Evolutionary conservation across 2,113 vertebrate genomes (phyloP), one percentile per base, ranked within the genome.

Genomic region (Bostrychus sinensis): DNA sequence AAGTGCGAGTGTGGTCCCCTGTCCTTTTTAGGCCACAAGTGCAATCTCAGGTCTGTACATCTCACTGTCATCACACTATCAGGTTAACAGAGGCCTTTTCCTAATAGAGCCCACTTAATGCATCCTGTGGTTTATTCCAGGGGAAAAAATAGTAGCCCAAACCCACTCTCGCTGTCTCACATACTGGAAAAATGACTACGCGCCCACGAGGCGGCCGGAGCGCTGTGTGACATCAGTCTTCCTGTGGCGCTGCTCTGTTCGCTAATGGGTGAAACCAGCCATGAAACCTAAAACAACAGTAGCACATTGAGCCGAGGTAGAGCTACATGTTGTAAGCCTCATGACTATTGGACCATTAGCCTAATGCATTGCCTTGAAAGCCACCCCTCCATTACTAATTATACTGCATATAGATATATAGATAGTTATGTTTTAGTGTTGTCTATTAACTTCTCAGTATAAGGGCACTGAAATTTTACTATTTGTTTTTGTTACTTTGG

Each of bases 71-170:
- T 73, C 74, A 63, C 65, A 61, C 82, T 89, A 89, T 90, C 89
- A 70, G 77, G 84, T 89, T 86, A 77, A 82, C 56, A 43, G 56
- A 69, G 58, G 65, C 65, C 62, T 51, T 55, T 38, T 82, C 67
- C 84, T 71, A 64, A 84, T 78, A 83, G 71, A 81, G 83, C 83
- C 86, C 73, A 60, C 84, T 83, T 90, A 92, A 92, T 91, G 90
- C 79, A 88, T 81, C 80, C 70, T 91, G 88, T 87, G 92, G 91
- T 93, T 60, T 59, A 77, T 85, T 62, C 56, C 48, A 20, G 41
- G 51, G 76, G 62, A 81, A 84, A 67, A 57, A 85, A 86, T 79
- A 77, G 76, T 72, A 36, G 59, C 16, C 17, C 34, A 50, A 69
- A 72, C 63, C 57, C 63, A 64, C 66, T 82, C 26, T n/a, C 30